phyloP scores from a whole-genome alignment of 1,140 invertebrate genomes.

The Helicoverpa armigera region DNA sequence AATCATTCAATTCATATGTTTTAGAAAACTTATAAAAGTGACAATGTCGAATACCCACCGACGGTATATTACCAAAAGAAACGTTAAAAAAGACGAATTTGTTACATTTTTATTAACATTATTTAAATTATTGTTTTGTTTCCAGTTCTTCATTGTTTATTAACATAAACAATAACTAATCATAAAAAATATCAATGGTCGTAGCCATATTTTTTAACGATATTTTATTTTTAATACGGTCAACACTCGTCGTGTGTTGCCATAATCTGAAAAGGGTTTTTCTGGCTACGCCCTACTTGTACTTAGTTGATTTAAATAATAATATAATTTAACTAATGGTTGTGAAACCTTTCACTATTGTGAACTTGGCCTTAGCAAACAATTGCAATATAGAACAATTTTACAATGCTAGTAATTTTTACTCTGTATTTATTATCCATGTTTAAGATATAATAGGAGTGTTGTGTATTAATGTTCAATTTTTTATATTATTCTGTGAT shows the following conservation, averaged over 20 bases:
- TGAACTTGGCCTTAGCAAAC: neutral
- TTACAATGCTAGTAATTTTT: constrained; percentile 37
- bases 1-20: neutral
- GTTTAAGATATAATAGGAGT: constrained; percentile 29
- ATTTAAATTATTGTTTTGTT: neutral
- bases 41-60: constrained; percentile 41
- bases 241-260: too few relatives aligned
- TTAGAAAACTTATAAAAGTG: neutral
- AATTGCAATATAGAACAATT: constrained; percentile 13
- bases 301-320: neutral
- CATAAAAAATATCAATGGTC: neutral
- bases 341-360: constrained; percentile 7
- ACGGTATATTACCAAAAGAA: constrained; percentile 36
- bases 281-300: neutral
- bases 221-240: too few relatives aligned
- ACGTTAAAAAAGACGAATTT: constrained; percentile 40
- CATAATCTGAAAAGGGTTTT: neutral
- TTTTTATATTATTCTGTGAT: constrained; percentile 46
- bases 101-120: constrained; percentile 29
- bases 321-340: neutral
- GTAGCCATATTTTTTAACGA: neutral
- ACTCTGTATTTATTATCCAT: constrained; percentile 42
- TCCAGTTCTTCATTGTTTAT: neutral
- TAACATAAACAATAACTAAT: neutral
- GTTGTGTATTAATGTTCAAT: constrained; percentile 21